Conservation (phyloP, 2,113 vertebrate species). For the Choloepus hoffmanni region DNA sequence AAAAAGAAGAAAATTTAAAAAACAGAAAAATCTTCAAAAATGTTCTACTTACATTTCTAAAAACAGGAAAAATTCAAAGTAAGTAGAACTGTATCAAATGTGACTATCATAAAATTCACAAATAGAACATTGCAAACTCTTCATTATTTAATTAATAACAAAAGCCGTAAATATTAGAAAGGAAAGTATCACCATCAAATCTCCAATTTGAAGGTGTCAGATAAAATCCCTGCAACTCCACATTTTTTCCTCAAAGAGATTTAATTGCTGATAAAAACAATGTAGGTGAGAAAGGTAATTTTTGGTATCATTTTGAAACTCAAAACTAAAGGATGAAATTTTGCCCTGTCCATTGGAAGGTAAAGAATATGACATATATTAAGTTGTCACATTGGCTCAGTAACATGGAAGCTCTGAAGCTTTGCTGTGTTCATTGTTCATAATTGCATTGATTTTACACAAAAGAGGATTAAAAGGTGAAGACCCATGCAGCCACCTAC, state of each 20-base stretch:
- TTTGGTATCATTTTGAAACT: not conserved
- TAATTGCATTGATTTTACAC: not conserved
- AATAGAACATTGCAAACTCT: not conserved
- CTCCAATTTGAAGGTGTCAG: not conserved
- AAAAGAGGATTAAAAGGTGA: not conserved
- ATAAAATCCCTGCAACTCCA: not conserved
- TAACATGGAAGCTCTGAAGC: not conserved
- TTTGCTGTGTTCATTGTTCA: not conserved
- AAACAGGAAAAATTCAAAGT: not conserved
- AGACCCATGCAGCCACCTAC: not conserved
- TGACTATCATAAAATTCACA: not conserved
- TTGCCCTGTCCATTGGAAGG: not conserved
- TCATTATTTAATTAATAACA: not conserved
- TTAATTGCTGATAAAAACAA: not conserved
- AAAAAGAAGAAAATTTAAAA: not conserved
- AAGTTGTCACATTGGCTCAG: not conserved
- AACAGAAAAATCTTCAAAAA: not conserved
- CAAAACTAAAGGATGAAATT: not conserved
- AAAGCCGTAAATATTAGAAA: not conserved
- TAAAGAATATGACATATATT: not conserved
- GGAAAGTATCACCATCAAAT: not conserved
- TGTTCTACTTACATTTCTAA: not conserved
- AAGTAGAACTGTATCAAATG: not conserved
- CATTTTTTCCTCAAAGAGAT: not conserved
- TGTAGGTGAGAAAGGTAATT: not conserved